Conservation (phyloP, 2,797 vertebrate genomes). For the Gastrophryne carolinensis region DNA sequence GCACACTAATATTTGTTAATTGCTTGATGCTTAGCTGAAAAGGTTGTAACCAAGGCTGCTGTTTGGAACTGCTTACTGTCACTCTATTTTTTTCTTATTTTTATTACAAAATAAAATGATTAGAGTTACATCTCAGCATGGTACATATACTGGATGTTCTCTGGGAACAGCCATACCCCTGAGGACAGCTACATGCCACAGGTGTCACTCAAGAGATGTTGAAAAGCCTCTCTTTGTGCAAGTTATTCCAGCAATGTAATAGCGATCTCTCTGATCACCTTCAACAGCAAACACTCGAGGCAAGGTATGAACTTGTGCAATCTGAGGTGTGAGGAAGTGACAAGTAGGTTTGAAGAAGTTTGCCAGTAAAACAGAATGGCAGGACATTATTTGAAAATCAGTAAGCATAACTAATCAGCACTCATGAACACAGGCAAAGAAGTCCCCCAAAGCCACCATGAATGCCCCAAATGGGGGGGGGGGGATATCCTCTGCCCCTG, state of each 20-base stretch:
- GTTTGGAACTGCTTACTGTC: too few relatives aligned
- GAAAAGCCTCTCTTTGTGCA: not conserved
- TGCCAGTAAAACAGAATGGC: not conserved
- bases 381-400: not conserved
- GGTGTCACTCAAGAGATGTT: not conserved
- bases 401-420: not conserved
- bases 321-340: not conserved
- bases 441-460: not conserved
- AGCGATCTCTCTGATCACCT: not conserved
- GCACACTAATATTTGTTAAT: too few relatives aligned
- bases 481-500: too few relatives aligned
- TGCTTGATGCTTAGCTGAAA: too few relatives aligned
- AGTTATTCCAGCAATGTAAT: not conserved
- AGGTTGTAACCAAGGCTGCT: too few relatives aligned
- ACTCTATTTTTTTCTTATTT: too few relatives aligned
- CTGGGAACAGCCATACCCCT: too few relatives aligned
- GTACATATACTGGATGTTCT: too few relatives aligned
- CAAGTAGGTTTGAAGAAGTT: not conserved
- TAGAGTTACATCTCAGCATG: too few relatives aligned
- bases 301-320: not conserved
- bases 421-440: not conserved
- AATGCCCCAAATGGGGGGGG: too few relatives aligned
- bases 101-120: too few relatives aligned
- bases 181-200: too few relatives aligned
- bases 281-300: not conserved